Evolutionary conservation across 2,888 invertebrate genomes (phyloP).

Genomic region (Proisotoma minuta): DNA sequence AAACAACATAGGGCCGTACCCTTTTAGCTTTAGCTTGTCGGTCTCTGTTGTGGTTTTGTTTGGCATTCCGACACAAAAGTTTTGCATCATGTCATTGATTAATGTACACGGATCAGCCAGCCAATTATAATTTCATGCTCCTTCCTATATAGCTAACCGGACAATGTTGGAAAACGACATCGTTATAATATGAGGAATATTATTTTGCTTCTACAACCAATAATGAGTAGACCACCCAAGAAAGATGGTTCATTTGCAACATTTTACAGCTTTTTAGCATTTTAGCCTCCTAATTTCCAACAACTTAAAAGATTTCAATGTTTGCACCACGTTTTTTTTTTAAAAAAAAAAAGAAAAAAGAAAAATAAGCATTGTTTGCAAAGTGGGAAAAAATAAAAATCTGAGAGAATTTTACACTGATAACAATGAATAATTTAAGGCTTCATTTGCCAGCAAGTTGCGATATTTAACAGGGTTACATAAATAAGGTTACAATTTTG

Average conservation of each 20-base stretch:
- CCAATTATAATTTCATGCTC: conserved; percentile 5
- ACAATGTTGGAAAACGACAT: background rate
- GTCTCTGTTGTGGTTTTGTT: background rate
- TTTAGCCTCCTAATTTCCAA: background rate
- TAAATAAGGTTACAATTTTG: too few relatives aligned
- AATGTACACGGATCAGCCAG: background rate
- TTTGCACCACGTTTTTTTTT: background rate
- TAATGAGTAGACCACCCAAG: background rate
- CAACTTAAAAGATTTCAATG: conserved; percentile 1
- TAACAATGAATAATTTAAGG: too few relatives aligned
- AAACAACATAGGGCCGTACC: too few relatives aligned
- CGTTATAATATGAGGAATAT: background rate
- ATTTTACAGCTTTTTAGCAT: background rate
- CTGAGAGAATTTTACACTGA: too few relatives aligned
- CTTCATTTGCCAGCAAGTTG: too few relatives aligned
- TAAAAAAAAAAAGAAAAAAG: too few relatives aligned
- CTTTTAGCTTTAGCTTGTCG: too few relatives aligned
- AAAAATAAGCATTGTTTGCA: too few relatives aligned
- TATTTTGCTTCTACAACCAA: background rate
- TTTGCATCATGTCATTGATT: conserved; percentile 5
- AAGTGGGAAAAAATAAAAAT: too few relatives aligned
- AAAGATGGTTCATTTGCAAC: conserved; percentile 1
- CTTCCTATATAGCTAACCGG: background rate
- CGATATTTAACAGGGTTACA: too few relatives aligned
- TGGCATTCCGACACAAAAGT: background rate